A percentile compares a stretch with the other conserved stretches of the same genome.
Evolutionary conservation across 2,797 vertebrate species (phyloP).

Genomic region (Dipus sagitta): DNA sequence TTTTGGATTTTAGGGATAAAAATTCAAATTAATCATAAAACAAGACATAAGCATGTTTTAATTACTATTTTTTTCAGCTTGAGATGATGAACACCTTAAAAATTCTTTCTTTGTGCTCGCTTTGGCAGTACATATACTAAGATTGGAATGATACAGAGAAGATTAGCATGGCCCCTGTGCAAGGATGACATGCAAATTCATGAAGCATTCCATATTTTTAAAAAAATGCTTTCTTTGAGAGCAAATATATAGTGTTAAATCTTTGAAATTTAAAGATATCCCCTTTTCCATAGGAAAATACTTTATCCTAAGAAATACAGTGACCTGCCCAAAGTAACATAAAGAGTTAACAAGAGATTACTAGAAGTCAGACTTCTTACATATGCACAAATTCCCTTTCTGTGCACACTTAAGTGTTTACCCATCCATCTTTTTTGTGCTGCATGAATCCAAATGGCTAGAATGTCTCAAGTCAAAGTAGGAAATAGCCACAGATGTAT

Average conservation of each 20-base stretch:
- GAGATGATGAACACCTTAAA: neutral
- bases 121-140: too few relatives aligned
- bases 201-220: too few relatives aligned
- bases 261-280: neutral
- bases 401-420: neutral
- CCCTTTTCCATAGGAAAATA: neutral
- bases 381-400: neutral
- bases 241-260: neutral
- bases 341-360: neutral
- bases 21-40: neutral
- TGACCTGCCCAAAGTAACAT: neutral
- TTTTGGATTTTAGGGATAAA: neutral
- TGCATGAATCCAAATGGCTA: neutral
- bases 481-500: conserved; percentile 30
- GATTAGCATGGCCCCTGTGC: too few relatives aligned
- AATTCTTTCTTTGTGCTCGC: neutral
- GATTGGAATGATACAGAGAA: too few relatives aligned
- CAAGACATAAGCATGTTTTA: neutral
- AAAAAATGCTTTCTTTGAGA: neutral
- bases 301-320: neutral
- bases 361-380: neutral
- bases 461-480: conserved; percentile 50
- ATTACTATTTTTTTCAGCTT: conserved; percentile 15
- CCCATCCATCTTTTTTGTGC: neutral
- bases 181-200: too few relatives aligned